phyloP scores from a whole-genome alignment of 2,888 invertebrate species.

The Patella depressa region DNA sequence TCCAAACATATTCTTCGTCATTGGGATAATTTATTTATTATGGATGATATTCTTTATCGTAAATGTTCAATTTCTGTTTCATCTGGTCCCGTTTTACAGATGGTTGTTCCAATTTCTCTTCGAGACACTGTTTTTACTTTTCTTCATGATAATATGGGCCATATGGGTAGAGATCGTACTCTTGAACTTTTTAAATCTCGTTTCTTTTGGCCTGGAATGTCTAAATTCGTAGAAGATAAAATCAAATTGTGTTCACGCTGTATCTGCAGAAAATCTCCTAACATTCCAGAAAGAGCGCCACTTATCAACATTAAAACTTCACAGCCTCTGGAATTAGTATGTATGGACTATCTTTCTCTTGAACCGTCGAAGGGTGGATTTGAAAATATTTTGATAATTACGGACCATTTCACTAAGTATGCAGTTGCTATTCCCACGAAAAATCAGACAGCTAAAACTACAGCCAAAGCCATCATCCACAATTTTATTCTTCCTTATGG shows the following conservation, averaged over 20 bases:
- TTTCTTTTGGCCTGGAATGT: constrained; percentile 8
- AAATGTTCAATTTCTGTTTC: background rate
- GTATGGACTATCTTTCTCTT: background rate
- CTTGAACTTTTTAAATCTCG: constrained; percentile 20
- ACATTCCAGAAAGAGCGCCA: too few relatives aligned
- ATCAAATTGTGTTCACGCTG: too few relatives aligned
- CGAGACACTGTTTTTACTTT: constrained; percentile 17
- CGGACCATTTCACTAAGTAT: background rate
- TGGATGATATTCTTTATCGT: constrained; percentile 5
- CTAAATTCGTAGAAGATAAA: too few relatives aligned
- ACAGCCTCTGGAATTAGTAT: background rate
- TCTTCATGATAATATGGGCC: constrained; percentile 17
- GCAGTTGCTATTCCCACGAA: background rate
- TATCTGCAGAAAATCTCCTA: too few relatives aligned
- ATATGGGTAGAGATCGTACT: constrained; percentile 29
- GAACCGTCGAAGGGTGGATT: too few relatives aligned
- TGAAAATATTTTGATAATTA: background rate
- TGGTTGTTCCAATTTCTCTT: constrained; percentile 23
- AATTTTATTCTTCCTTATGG: background rate
- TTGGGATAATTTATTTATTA: too few relatives aligned
- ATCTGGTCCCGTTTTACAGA: background rate
- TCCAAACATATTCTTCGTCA: background rate
- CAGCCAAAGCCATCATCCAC: background rate
- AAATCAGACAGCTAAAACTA: background rate
- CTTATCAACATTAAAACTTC: too few relatives aligned